phyloP scores from a whole-genome alignment of 2,113 vertebrate genomes.

The Notarius lentiginosus region DNA sequence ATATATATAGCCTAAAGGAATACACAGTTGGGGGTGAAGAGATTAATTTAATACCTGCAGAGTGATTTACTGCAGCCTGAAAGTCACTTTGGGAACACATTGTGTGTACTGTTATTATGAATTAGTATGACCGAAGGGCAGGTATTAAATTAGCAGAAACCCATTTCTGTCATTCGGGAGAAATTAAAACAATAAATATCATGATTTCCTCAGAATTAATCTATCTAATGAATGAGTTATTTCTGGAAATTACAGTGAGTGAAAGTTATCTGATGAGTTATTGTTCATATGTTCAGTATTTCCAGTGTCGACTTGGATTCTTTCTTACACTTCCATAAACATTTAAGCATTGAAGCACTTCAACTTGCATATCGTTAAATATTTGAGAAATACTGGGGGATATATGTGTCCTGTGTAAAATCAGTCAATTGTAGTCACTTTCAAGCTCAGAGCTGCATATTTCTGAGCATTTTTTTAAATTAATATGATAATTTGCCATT shows the following conservation, averaged over 20 bases:
- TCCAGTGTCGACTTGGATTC: not conserved
- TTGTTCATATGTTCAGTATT: not conserved
- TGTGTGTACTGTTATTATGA: not conserved
- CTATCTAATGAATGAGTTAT: not conserved
- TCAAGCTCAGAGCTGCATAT: not conserved
- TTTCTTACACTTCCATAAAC: not conserved
- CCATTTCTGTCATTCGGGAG: not conserved
- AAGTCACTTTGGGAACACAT: not conserved
- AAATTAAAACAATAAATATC: not conserved
- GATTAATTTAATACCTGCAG: not conserved
- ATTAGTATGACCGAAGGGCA: not conserved
- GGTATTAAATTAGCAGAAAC: not conserved
- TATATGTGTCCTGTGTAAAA: not conserved
- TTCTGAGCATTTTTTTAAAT: not conserved
- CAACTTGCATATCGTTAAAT: no score
- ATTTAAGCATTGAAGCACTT: not conserved
- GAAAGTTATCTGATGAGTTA: not conserved
- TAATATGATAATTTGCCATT: not conserved
- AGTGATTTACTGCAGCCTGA: not conserved
- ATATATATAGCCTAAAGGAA: not conserved
- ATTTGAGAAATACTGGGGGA: no score
- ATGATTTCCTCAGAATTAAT: not conserved
- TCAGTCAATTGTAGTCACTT: not conserved
- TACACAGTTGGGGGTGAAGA: not conserved
- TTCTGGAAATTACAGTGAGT: not conserved